Evolutionary conservation across 2,113 vertebrate species (phyloP), one percentile per base, ranked within the genome.

Genomic region (Anhinga rufa): DNA sequence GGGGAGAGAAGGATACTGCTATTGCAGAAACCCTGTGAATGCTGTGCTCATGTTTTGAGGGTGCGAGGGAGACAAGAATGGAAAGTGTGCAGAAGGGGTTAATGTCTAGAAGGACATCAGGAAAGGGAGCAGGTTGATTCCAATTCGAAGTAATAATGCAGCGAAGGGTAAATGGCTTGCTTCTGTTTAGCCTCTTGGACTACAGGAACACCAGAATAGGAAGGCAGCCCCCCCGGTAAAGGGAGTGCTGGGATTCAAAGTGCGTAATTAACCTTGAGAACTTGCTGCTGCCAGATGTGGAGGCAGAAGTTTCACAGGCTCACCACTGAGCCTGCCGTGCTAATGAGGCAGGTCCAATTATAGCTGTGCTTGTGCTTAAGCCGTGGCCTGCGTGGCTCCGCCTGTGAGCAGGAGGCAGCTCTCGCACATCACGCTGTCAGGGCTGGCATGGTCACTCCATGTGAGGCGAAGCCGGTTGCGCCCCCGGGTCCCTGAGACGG

Each of bases 301-400:
- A 81, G 64, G 69, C 83, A 92, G 91, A 74, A 46, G 34, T 91
- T 88, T 70, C 34, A 17, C 4, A 5, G 64, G 55, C 52, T 80
- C 22, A 4, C 44, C 14, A 1, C 69, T n/a, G 61, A 42, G 71
- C 88, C 46, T 80, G 82, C 66, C 0, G 0, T 88, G 48, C 48
- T 76, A 80, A 46, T 46, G 88, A 82, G 81, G 46, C 92, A 68
- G 72, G 21, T 48, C 34, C 29, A 19, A 2, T 54, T 36, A 65
- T 34, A 65, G 71, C 65, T 68, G 70, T 52, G 60, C 72, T 88
- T 34, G 42, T 0, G 0, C 24, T 79, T 42, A 12, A 5, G 4
- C 55, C 0, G 0, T 0, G 20, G 51, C 52, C 31, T n/a, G 52
- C 5, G 8, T 1, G 0, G 36, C 3, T 26, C 69, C 75, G 79